These are phyloP conservation scores for Ladona fulva DNA, from an alignment of 1,140 invertebrate genomes.

Conservation along the genomic window DNA sequence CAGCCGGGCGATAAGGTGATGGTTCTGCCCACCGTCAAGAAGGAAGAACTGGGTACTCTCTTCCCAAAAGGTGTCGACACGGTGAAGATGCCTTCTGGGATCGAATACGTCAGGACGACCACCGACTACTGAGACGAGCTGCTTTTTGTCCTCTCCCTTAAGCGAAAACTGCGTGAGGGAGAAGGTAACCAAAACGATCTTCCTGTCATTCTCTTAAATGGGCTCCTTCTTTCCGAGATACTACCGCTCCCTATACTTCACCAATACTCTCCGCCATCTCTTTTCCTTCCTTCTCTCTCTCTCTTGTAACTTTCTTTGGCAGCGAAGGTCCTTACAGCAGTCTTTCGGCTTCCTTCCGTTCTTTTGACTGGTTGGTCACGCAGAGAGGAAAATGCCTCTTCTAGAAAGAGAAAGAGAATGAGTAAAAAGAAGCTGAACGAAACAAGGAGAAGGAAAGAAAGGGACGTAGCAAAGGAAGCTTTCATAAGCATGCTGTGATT, in stretches of 20 bases:
- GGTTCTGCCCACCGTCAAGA: conserved; percentile 63
- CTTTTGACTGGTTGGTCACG: not conserved
- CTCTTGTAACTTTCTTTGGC: not conserved
- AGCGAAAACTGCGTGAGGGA: no score
- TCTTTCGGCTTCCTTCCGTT: not conserved
- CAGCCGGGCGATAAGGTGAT: conserved; percentile 71
- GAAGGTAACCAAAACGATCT: not conserved
- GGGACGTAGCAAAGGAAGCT: no score
- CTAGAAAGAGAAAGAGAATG: no score
- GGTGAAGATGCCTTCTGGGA: conserved; percentile 66
- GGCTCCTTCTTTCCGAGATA: not conserved
- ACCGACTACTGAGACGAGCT: conserved; percentile 45
- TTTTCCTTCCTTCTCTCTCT: not conserved
- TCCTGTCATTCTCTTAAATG: not conserved
- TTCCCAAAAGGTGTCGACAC: conserved; percentile 64
- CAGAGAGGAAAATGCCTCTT: not conserved
- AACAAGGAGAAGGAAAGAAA: no score
- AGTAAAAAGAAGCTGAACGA: no score
- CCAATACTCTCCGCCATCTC: not conserved
- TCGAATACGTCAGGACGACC: conserved; percentile 68
- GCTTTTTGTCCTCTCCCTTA: no score
- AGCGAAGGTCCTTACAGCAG: no score
- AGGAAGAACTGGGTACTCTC: conserved; percentile 56
- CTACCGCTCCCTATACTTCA: not conserved
- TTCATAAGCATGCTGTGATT: no score